Conservation (phyloP, 2,797 vertebrate genomes). For the Huso huso region DNA sequence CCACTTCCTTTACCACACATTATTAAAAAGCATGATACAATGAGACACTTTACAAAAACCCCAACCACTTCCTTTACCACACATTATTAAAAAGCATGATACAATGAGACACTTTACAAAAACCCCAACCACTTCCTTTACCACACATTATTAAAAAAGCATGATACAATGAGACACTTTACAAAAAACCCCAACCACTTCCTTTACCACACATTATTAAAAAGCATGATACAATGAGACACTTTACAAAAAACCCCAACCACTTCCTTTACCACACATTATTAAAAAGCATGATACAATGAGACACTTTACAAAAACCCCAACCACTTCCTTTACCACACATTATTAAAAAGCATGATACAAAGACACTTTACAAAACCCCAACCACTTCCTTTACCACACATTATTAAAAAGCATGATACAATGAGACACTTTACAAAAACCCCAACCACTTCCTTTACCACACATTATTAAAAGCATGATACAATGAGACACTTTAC, state of each 20-base stretch:
- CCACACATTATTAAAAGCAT: constrained; percentile 1
- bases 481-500: background rate
- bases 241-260: background rate
- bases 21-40: constrained; percentile 3
- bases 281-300: constrained; percentile 3
- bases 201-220: constrained; percentile 1
- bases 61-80: background rate
- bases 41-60: background rate
- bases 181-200: background rate
- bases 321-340: background rate
- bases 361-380: background rate
- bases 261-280: background rate
- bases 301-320: background rate
- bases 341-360: constrained; percentile 3
- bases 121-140: background rate
- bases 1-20: background rate
- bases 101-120: background rate
- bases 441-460: background rate
- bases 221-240: constrained; percentile 3
- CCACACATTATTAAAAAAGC: constrained; percentile 1
- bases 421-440: background rate
- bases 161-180: background rate
- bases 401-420: constrained; percentile 3
- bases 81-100: constrained; percentile 3
- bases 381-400: background rate